Conservation (phyloP, 2,113 vertebrate genomes). For the Osmerus mordax region DNA sequence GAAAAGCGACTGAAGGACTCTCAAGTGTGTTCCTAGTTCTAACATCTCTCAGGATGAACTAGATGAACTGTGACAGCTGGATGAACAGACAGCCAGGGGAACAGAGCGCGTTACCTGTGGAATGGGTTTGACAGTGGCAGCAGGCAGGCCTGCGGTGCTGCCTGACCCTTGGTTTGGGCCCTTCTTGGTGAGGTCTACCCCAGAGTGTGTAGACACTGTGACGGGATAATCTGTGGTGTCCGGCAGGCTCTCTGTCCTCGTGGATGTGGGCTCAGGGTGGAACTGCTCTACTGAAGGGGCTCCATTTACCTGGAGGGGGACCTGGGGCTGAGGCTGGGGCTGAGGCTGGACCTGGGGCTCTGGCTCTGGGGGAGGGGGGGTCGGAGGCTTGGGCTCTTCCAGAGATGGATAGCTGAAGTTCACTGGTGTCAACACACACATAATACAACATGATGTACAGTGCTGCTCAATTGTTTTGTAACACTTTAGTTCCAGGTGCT, state of each 20-base stretch:
- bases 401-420: conserved; percentile 94
- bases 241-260: conserved; percentile 35
- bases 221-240: conserved; percentile 50
- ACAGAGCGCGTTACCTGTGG: conserved; percentile 77
- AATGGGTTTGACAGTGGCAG: conserved; percentile 65
- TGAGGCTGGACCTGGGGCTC: conserved; percentile 40
- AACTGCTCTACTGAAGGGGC: conserved; percentile 32
- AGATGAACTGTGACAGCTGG: background rate
- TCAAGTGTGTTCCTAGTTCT: background rate
- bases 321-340: conserved; percentile 43
- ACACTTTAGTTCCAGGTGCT: background rate
- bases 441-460: background rate
- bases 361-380: conserved; percentile 47
- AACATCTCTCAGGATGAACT: background rate
- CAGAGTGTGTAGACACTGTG: conserved; percentile 39
- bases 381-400: conserved; percentile 83
- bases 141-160: conserved; percentile 54
- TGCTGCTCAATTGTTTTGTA: no score
- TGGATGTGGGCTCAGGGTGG: conserved; percentile 55
- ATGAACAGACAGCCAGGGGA: background rate
- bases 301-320: conserved; percentile 62
- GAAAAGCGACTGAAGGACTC: background rate
- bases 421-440: conserved; percentile 72
- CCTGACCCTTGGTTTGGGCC: background rate
- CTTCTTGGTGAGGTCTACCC: conserved; percentile 49